Evolutionary conservation across 2,113 vertebrate genomes (phyloP), one percentile per base, ranked within the genome.

Genomic region (Pomatostomus ruficeps): DNA sequence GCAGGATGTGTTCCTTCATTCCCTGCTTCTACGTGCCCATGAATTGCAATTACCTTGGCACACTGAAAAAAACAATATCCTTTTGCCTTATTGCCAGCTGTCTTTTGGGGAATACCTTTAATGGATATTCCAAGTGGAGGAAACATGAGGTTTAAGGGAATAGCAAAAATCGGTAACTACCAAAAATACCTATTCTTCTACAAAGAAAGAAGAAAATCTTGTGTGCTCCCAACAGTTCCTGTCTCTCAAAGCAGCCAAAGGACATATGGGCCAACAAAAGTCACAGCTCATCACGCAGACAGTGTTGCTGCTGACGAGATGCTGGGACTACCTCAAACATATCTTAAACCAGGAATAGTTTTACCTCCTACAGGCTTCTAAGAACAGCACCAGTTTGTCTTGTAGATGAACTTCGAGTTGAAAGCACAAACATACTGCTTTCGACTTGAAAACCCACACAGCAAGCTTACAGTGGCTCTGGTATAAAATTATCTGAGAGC

Each of bases 171-270:
- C 2, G 35, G 10, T 55, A 88, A 71, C 36, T 80, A 87, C n/a
- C 22, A 89, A 73, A 42, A 89, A 70, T 18, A 70, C 10, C 38
- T 71, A 25, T 16, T 45, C 28, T 66, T 74, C 57, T 42, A 70
- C 31, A 86, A 83, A 71, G 23, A 51, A 72, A 61, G 33, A 84
- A 48, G 35, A 91, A 83, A 88, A 86, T 17, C 23, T 15, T 49
- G 23, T 22, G 13, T 58, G 55, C 13, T 62, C 21, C 59, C 0
- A 0, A 55, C 46, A 78, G 31, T 20, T 26, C 23, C 25, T 4
- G 24, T n/a, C 26, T 72, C 45, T 71, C 73, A 66, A 7, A 0
- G 4, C 35, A 89, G 51, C 17, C 58, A 81, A 61, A 59, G 25
- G 20, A 11, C 31, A 57, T 10, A 35, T 7, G 10, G n/a, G 38